Percentiles rank a stretch among this genome's conserved stretches.
Evolutionary conservation across 92 coral and sea anemone genomes (phyloP).

Genomic region (Siderastrea siderea): DNA sequence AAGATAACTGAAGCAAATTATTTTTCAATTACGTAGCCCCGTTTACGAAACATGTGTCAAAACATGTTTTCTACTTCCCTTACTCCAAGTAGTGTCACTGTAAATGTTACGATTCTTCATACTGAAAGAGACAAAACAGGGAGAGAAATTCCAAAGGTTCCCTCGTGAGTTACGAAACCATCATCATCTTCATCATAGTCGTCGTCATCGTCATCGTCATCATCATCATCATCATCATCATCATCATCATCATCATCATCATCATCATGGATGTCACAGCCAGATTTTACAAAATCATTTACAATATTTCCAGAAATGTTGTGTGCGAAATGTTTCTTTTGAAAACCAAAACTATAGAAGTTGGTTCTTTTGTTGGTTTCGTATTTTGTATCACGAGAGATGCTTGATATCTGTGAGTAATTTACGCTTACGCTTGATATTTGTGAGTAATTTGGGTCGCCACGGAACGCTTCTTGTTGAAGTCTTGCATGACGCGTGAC

Average conservation of each 20-base stretch:
- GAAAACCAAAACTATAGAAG: background rate
- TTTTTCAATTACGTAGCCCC: too few species aligned
- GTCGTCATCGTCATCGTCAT: too few species aligned
- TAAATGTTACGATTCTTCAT: too few species aligned
- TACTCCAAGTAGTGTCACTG: too few species aligned
- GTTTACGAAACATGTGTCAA: too few species aligned
- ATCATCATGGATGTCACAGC: background rate
- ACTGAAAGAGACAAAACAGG: too few species aligned
- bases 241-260: background rate
- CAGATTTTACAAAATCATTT: background rate
- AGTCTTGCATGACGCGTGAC: background rate
- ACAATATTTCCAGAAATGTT: background rate
- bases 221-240: too few species aligned
- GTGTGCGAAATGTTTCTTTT: background rate
- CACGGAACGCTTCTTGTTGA: background rate
- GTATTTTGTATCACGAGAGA: conserved; percentile 20
- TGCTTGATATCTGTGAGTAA: conserved; percentile 11
- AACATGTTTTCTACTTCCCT: too few species aligned
- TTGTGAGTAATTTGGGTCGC: background rate
- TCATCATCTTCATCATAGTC: too few species aligned
- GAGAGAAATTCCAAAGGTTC: too few species aligned
- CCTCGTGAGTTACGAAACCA: too few species aligned
- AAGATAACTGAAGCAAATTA: too few species aligned
- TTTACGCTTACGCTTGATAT: background rate
- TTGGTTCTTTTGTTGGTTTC: background rate